Conservation (phyloP, 2,113 vertebrate genomes). For the Sorex araneus region DNA sequence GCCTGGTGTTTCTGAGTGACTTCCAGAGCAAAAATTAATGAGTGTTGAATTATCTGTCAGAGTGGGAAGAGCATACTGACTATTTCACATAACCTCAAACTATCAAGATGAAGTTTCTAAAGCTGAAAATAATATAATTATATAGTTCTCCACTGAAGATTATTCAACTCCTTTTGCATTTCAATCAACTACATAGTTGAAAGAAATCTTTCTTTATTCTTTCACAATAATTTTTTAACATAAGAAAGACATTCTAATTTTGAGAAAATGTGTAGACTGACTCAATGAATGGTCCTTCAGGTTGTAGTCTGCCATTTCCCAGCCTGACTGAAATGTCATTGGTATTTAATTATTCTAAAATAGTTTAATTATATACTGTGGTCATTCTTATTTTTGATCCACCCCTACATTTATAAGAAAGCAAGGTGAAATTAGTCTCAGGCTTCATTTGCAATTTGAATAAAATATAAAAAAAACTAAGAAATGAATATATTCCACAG, state of each 20-base stretch:
- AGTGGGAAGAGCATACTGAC: slow-evolving; percentile 61
- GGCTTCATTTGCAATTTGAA: slow-evolving; percentile 12
- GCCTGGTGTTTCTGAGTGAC: slow-evolving; percentile 63
- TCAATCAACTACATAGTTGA: slow-evolving; percentile 74
- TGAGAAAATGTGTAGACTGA: slow-evolving; percentile 61
- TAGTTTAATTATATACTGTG: slow-evolving; percentile 21
- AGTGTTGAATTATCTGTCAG: slow-evolving; percentile 75
- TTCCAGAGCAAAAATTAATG: slow-evolving; percentile 77
- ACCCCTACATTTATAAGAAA: neutral
- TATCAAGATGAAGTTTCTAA: slow-evolving; percentile 65
- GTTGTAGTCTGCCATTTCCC: slow-evolving; percentile 3
- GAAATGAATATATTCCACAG: neutral
- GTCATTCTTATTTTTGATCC: neutral
- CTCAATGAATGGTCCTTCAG: slow-evolving; percentile 39
- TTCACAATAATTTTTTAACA: slow-evolving; percentile 66
- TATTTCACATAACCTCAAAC: slow-evolving; percentile 66
- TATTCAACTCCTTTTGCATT: slow-evolving; percentile 75
- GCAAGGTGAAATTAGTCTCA: neutral
- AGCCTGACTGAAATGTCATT: neutral
- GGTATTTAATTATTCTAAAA: slow-evolving; percentile 56
- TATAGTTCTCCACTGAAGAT: slow-evolving; percentile 56
- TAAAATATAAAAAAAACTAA: slow-evolving; percentile 6
- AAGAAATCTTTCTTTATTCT: slow-evolving; percentile 75
- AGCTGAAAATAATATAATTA: slow-evolving; percentile 79
- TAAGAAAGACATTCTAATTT: slow-evolving; percentile 65